Conservation (phyloP, 2,888 invertebrate species). For the Koerneria pararmatus region DNA sequence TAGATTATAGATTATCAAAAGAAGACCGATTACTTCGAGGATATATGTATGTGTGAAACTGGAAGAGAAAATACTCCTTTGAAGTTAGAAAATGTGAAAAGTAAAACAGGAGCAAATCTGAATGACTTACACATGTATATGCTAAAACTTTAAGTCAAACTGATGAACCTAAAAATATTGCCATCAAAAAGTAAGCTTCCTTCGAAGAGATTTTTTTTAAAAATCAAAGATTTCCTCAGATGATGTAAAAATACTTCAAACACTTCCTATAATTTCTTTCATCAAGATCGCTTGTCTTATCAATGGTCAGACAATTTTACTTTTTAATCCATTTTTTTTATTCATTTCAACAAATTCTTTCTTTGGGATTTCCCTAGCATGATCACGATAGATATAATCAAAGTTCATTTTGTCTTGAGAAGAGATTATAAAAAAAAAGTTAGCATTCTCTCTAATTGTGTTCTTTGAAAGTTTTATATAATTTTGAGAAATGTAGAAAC, state of each 20-base stretch:
- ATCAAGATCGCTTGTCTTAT: constrained; percentile 28
- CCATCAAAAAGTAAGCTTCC: constrained; percentile 13
- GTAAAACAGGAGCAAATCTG: constrained; percentile 13
- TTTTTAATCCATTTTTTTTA: constrained; percentile 26
- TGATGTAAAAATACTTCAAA: constrained; percentile 30
- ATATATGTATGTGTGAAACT: constrained; percentile 11
- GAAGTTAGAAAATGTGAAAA: constrained; percentile 9
- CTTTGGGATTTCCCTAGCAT: constrained; percentile 30
- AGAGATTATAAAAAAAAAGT: constrained; percentile 38
- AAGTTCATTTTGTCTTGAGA: constrained; percentile 37
- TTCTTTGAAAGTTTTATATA: constrained; percentile 40
- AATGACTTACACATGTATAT: constrained; percentile 14
- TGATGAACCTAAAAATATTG: constrained; percentile 15
- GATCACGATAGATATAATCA: constrained; percentile 35
- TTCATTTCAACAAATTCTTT: constrained; percentile 30
- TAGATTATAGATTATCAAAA: constrained; percentile 15
- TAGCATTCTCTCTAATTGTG: constrained; percentile 41
- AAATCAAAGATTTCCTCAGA: not conserved
- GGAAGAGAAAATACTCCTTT: constrained; percentile 10
- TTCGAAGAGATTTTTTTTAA: not conserved
- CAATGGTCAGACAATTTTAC: constrained; percentile 35
- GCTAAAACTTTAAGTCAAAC: constrained; percentile 13
- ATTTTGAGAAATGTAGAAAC: constrained; percentile 40
- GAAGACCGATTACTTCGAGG: constrained; percentile 11
- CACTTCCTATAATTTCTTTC: constrained; percentile 30